Conservation (phyloP, 2,113 vertebrate species). For the Phaethornis superciliosus region DNA sequence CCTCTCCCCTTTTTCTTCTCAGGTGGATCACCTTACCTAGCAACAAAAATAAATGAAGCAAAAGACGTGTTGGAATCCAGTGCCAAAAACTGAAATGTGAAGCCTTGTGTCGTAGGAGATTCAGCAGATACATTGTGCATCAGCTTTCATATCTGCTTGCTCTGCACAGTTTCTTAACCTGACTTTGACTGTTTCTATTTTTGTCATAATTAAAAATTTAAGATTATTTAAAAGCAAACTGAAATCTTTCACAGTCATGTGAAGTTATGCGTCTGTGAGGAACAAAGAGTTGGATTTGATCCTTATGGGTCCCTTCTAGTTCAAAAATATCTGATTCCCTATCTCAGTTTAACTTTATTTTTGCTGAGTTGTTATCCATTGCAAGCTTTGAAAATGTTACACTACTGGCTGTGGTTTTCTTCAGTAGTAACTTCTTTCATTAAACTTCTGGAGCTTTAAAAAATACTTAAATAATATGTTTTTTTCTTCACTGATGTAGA, state of each 20-base stretch:
- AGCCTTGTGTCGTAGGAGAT: not conserved
- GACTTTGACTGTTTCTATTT: not conserved
- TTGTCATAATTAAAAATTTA: not conserved
- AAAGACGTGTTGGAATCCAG: constrained; percentile 84
- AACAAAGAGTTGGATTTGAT: not conserved
- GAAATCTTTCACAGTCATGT: not conserved
- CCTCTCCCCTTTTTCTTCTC: constrained; percentile 43
- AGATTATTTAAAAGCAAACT: constrained; percentile 26
- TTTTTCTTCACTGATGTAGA: not conserved
- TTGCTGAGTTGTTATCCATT: not conserved
- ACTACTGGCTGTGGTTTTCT: not conserved
- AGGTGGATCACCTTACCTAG: constrained; percentile 88
- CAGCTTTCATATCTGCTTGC: not conserved
- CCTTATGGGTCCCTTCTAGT: not conserved
- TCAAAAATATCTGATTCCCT: fast-evolving
- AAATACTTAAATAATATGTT: not conserved
- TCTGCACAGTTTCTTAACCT: not conserved
- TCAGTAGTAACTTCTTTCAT: not conserved
- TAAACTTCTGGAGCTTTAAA: not conserved
- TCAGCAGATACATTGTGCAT: not conserved
- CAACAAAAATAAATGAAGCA: constrained; percentile 88
- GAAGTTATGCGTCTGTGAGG: not conserved
- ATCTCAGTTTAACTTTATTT: not conserved
- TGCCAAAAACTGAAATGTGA: constrained; percentile 67
- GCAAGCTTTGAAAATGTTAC: not conserved